A percentile compares a stretch with the other conserved stretches of the same genome.
These are phyloP conservation scores for Trichopria drosophilae DNA, from an alignment of 2,888 invertebrate species.

Conservation along the genomic window DNA sequence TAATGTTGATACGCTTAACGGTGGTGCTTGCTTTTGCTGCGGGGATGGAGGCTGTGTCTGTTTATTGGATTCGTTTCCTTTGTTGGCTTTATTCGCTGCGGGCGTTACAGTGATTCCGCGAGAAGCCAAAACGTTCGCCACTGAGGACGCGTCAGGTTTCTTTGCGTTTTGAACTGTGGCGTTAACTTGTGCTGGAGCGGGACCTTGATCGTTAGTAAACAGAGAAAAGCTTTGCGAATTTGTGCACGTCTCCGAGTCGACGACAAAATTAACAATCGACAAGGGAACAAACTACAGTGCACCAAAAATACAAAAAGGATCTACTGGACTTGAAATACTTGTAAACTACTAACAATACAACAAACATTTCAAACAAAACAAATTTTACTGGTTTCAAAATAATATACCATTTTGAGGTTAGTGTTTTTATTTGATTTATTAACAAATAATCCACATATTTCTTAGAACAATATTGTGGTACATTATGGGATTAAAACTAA, in stretches of 20 bases:
- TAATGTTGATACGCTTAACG: constrained; percentile 56
- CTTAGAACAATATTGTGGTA: too few species aligned
- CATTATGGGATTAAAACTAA: too few species aligned
- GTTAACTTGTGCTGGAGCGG: constrained; percentile 53
- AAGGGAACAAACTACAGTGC: constrained; percentile 29
- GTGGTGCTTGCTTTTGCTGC: constrained; percentile 55
- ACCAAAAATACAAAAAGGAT: constrained; percentile 20
- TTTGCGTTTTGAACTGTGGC: constrained; percentile 53
- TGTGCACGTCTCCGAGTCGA: constrained; percentile 38
- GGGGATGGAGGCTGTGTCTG: constrained; percentile 36
- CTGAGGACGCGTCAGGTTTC: constrained; percentile 73
- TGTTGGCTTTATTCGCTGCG: constrained; percentile 61
- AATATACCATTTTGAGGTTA: too few species aligned
- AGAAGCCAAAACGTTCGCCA: constrained; percentile 76
- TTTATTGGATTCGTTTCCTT: constrained; percentile 48
- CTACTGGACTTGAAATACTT: too few species aligned
- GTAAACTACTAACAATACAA: constrained; percentile 1
- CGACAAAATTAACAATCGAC: constrained; percentile 14
- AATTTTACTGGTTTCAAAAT: constrained; percentile 3
- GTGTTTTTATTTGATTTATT: too few species aligned
- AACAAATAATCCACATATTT: too few species aligned
- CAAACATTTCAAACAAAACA: constrained; percentile 7
- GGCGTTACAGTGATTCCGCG: constrained; percentile 78
- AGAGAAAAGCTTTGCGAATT: constrained; percentile 35
- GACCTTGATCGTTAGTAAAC: constrained; percentile 51